phyloP scores from a whole-genome alignment of 2,888 invertebrate species.

The Andrena hattorfiana region DNA sequence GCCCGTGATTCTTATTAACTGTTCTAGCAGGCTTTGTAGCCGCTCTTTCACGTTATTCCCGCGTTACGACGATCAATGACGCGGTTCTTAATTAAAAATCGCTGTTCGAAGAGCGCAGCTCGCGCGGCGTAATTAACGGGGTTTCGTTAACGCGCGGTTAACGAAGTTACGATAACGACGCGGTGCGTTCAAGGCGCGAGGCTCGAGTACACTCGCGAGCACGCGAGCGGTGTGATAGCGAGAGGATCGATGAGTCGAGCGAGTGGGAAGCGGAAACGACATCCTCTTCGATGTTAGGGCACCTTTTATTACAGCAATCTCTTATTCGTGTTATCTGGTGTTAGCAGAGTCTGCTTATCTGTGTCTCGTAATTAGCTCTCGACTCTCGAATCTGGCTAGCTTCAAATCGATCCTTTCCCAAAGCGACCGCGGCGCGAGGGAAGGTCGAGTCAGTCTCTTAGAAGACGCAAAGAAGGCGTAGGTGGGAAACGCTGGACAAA shows the following conservation, averaged over 20 bases:
- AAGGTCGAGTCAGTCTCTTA: too few species aligned
- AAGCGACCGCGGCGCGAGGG: too few species aligned
- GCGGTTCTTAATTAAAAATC: slow-evolving; percentile 49
- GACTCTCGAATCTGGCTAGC: too few species aligned
- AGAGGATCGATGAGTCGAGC: slow-evolving; percentile 22
- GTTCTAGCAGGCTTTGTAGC: background rate
- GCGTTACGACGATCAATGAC: slow-evolving; percentile 12
- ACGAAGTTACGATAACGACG: slow-evolving; percentile 55
- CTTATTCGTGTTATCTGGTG: too few species aligned
- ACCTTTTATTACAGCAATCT: too few species aligned
- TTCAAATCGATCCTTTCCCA: too few species aligned
- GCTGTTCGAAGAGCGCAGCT: slow-evolving; percentile 8
- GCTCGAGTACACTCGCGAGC: slow-evolving; percentile 11
- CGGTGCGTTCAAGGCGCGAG: slow-evolving; percentile 22
- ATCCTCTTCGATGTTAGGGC: too few species aligned
- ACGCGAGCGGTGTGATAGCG: slow-evolving; percentile 36
- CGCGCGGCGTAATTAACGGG: slow-evolving; percentile 26
- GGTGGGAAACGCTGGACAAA: background rate
- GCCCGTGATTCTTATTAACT: slow-evolving; percentile 19
- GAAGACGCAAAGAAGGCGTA: too few species aligned
- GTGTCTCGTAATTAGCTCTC: too few species aligned
- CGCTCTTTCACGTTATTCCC: too few species aligned
- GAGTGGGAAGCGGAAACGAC: slow-evolving; percentile 16
- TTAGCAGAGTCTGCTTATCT: too few species aligned
- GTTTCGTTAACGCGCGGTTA: slow-evolving; percentile 43